Evolutionary conservation across 2,888 invertebrate species (phyloP).

Genomic region (Gnatocerus cornutus): DNA sequence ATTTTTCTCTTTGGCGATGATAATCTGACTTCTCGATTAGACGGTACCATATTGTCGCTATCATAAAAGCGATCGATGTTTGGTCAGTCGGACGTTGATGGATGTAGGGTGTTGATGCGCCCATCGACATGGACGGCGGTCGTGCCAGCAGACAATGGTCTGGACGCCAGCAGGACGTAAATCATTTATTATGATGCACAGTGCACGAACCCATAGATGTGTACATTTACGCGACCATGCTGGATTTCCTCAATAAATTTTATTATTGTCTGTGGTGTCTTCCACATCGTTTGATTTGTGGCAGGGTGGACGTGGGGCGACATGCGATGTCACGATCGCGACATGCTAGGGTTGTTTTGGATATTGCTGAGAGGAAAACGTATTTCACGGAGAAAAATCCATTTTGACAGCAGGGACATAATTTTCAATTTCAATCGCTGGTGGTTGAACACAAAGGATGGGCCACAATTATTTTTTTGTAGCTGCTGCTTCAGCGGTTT

Average conservation of each 20-base stretch:
- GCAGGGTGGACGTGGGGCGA: neutral
- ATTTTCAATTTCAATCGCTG: no score
- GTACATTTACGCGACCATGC: slow-evolving; percentile 34
- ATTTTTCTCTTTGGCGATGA: slow-evolving; percentile 46
- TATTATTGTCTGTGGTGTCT: slow-evolving; percentile 37
- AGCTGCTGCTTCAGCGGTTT: no score
- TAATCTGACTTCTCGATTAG: slow-evolving; percentile 51
- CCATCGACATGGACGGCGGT: slow-evolving; percentile 54
- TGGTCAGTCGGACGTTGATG: slow-evolving; percentile 51
- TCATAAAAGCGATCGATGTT: slow-evolving; percentile 48
- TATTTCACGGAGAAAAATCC: neutral
- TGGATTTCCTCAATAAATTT: slow-evolving; percentile 51
- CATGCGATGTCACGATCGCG: neutral
- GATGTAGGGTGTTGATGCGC: slow-evolving; percentile 51
- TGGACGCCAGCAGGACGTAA: slow-evolving; percentile 38
- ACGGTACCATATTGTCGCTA: slow-evolving; percentile 45
- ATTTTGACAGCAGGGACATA: no score
- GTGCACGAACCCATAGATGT: slow-evolving; percentile 6
- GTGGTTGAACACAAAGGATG: no score
- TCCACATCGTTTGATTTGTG: slow-evolving; percentile 38
- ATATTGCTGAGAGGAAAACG: neutral
- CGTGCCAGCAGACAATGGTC: slow-evolving; percentile 49
- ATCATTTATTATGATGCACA: slow-evolving; percentile 50
- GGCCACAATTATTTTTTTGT: no score
- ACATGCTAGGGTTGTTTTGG: neutral